A percentile compares a stretch with the other conserved stretches of the same genome.
These are phyloP conservation scores for Drosophila meridiana DNA, from an alignment of 2,888 invertebrate species.

Conservation along the genomic window DNA sequence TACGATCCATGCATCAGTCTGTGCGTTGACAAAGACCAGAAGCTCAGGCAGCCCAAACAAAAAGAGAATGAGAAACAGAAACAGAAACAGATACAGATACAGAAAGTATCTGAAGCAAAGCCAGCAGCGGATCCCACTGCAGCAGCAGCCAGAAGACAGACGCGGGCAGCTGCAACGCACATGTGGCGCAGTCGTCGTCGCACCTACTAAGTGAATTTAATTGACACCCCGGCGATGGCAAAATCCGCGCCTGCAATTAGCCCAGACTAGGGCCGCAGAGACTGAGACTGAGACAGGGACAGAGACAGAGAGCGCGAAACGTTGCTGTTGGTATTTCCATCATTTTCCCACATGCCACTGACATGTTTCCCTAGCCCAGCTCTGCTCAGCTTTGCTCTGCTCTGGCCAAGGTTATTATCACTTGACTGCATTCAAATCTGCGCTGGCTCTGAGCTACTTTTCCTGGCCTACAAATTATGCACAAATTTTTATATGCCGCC, in stretches of 20 bases:
- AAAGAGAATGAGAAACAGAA: neutral
- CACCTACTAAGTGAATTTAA: slow-evolving; percentile 76
- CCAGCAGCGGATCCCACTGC: slow-evolving; percentile 5
- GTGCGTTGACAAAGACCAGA: slow-evolving; percentile 49
- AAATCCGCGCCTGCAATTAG: slow-evolving; percentile 79
- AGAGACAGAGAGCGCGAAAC: neutral
- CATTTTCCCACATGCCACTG: slow-evolving; percentile 73
- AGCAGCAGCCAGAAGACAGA: neutral
- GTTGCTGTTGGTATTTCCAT: slow-evolving; percentile 36
- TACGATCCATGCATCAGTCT: slow-evolving; percentile 23
- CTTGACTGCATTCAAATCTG: slow-evolving; percentile 43
- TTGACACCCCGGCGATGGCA: slow-evolving; percentile 71
- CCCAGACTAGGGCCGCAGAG: slow-evolving; percentile 27
- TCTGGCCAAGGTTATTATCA: slow-evolving; percentile 69
- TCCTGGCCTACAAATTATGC: slow-evolving; percentile 76
- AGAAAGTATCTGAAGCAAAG: slow-evolving; percentile 2
- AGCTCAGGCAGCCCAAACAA: slow-evolving; percentile 14
- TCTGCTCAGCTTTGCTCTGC: neutral
- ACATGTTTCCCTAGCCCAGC: slow-evolving; percentile 50
- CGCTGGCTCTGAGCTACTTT: slow-evolving; percentile 57
- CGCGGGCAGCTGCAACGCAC: slow-evolving; percentile 67
- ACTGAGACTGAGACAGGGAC: neutral
- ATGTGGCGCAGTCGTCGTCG: slow-evolving; percentile 61
- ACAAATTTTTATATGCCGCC: slow-evolving; percentile 51
- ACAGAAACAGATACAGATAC: neutral